phyloP scores from a whole-genome alignment of 1,140 invertebrate genomes.

The Oedothorax gibbosus region DNA sequence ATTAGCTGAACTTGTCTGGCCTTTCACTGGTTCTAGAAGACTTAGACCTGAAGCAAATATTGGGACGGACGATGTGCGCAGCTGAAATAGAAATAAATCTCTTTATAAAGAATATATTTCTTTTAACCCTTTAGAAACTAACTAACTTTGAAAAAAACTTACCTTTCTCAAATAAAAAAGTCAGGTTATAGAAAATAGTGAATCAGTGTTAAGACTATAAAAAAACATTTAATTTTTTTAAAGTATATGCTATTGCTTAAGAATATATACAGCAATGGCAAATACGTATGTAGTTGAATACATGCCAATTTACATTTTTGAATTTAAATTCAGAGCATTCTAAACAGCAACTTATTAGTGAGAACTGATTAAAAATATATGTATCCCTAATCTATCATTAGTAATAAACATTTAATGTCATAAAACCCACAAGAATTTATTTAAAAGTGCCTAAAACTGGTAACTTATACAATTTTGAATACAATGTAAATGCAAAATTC shows the following conservation, averaged over 20 bases:
- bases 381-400: too few relatives aligned
- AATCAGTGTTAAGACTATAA: not conserved
- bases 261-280: too few relatives aligned
- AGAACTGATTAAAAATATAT: too few relatives aligned
- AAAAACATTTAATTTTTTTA: not conserved
- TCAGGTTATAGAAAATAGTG: slow-evolving; percentile 47
- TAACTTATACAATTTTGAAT: too few relatives aligned
- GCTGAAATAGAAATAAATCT: slow-evolving; percentile 24
- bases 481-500: too few relatives aligned
- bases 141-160: slow-evolving; percentile 21
- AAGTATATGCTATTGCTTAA: not conserved
- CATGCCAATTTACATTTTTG: too few relatives aligned
- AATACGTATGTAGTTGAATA: too few relatives aligned
- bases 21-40: slow-evolving; percentile 59
- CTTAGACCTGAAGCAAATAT: slow-evolving; percentile 61
- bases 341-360: too few relatives aligned
- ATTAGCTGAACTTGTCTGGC: slow-evolving; percentile 46
- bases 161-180: slow-evolving; percentile 61
- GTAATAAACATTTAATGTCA: too few relatives aligned
- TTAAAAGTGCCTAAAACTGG: too few relatives aligned
- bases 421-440: too few relatives aligned
- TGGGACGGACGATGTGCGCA: slow-evolving; percentile 61
- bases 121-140: not conserved
- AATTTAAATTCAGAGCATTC: too few relatives aligned
- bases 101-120: not conserved